phyloP scores from a whole-genome alignment of 2,888 invertebrate species.

The Tetheella fluctuosa region DNA sequence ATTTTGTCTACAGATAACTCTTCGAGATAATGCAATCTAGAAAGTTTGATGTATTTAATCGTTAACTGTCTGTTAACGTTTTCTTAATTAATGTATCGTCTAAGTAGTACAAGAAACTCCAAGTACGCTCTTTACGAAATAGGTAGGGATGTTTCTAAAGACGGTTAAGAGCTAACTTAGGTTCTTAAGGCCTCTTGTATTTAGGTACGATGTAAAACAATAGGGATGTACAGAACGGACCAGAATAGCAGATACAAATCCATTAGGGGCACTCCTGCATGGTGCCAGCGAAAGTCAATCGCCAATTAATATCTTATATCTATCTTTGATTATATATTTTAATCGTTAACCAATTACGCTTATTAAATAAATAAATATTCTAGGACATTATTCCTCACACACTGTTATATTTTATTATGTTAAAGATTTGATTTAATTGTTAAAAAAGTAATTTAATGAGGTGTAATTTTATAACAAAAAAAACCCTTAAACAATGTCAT shows the following conservation, averaged over 20 bases:
- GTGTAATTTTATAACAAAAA: too few relatives aligned
- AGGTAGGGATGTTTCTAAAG: too few relatives aligned
- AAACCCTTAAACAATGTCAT: too few relatives aligned
- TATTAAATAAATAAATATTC: too few relatives aligned
- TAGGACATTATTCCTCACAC: too few relatives aligned
- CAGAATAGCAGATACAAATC: background rate
- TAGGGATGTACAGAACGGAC: background rate
- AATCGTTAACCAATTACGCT: background rate
- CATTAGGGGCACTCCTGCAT: background rate
- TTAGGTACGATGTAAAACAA: background rate
- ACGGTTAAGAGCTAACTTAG: background rate
- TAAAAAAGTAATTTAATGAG: too few relatives aligned
- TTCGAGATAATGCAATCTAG: background rate
- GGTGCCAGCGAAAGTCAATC: background rate
- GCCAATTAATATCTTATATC: background rate
- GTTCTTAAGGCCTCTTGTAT: background rate
- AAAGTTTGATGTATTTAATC: background rate
- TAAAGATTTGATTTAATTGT: too few relatives aligned
- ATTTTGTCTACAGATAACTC: background rate
- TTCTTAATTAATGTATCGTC: too few relatives aligned
- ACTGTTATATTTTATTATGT: too few relatives aligned
- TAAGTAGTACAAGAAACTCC: too few relatives aligned
- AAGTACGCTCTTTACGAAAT: too few relatives aligned
- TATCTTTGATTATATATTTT: background rate
- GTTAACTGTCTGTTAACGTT: too few relatives aligned